phyloP scores from a whole-genome alignment of 2,888 invertebrate genomes.

The Euzetes globulus region DNA sequence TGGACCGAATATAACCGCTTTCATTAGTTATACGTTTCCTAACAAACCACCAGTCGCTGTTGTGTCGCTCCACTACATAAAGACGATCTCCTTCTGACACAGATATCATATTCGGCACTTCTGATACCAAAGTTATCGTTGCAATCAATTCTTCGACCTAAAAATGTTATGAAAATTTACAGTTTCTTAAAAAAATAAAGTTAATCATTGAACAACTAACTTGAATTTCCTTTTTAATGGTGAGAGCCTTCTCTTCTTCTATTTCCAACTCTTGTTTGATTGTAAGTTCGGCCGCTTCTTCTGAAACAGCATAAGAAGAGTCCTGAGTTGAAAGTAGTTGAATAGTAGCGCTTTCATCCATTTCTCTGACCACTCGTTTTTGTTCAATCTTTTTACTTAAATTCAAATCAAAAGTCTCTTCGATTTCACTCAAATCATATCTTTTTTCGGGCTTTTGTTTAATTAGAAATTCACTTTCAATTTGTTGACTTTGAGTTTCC shows the following conservation, averaged over 20 bases:
- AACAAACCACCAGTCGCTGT: slow-evolving; percentile 88
- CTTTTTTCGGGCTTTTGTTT: background rate
- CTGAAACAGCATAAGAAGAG: slow-evolving; percentile 34
- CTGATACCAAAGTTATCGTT: slow-evolving; percentile 18
- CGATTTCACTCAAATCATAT: slow-evolving; percentile 2
- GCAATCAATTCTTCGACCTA: slow-evolving; percentile 32
- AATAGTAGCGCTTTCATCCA: slow-evolving; percentile 34
- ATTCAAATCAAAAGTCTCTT: background rate
- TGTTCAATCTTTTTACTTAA: slow-evolving; percentile 20
- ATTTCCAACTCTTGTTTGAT: slow-evolving; percentile 37
- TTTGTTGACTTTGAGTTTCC: slow-evolving; percentile 5
- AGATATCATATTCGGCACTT: slow-evolving; percentile 34
- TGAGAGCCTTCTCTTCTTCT: background rate
- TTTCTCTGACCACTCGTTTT: slow-evolving; percentile 14
- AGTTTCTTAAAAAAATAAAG: background rate
- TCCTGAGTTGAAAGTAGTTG: slow-evolving; percentile 28
- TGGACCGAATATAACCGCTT: slow-evolving; percentile 87
- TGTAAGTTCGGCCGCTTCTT: slow-evolving; percentile 39
- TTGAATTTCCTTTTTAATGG: slow-evolving; percentile 13
- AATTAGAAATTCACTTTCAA: slow-evolving; percentile 27
- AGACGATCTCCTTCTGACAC: slow-evolving; percentile 82
- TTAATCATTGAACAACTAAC: background rate
- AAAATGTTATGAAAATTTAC: background rate
- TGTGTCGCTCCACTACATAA: slow-evolving; percentile 71
- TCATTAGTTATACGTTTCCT: slow-evolving; percentile 80